Evolutionary conservation across 1,140 invertebrate species (phyloP).

Genomic region (Pteromalus puparum): DNA sequence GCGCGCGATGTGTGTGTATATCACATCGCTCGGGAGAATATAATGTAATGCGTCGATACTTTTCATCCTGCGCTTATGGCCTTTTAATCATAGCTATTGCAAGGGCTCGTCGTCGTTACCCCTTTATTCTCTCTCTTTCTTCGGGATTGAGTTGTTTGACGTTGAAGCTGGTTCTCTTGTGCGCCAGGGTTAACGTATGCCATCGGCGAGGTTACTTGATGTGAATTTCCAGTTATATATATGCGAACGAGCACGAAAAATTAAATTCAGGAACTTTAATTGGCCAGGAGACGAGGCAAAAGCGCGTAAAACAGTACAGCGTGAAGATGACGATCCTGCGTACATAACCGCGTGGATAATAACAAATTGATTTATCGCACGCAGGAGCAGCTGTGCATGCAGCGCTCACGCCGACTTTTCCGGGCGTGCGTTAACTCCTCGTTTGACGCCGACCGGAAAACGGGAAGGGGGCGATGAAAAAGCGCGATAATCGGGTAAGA

Average conservation of each 20-base stretch:
- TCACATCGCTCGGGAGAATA: background rate
- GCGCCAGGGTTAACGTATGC: background rate
- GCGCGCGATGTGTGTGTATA: background rate
- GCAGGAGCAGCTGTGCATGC: slow-evolving; percentile 8
- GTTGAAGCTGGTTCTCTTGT: background rate
- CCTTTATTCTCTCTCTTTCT: background rate
- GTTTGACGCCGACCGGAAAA: background rate
- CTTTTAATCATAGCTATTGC: slow-evolving; percentile 14
- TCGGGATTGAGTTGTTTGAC: slow-evolving; percentile 14
- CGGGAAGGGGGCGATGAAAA: slow-evolving; percentile 40
- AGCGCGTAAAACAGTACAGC: no score
- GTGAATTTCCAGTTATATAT: no score
- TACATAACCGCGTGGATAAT: background rate
- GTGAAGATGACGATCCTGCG: no score
- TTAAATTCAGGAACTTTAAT: slow-evolving; percentile 11
- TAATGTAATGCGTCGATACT: background rate
- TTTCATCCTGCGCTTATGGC: slow-evolving; percentile 1
- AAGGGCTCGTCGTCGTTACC: background rate
- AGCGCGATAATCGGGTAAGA: slow-evolving; percentile 27
- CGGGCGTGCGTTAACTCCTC: background rate
- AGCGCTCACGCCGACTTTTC: background rate
- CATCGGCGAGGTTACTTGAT: background rate
- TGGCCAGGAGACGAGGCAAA: no score
- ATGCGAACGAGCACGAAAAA: background rate
- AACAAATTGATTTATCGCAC: slow-evolving; percentile 46